Conservation (phyloP, 2,888 invertebrate species). For the Ecliptopera silaceata region DNA sequence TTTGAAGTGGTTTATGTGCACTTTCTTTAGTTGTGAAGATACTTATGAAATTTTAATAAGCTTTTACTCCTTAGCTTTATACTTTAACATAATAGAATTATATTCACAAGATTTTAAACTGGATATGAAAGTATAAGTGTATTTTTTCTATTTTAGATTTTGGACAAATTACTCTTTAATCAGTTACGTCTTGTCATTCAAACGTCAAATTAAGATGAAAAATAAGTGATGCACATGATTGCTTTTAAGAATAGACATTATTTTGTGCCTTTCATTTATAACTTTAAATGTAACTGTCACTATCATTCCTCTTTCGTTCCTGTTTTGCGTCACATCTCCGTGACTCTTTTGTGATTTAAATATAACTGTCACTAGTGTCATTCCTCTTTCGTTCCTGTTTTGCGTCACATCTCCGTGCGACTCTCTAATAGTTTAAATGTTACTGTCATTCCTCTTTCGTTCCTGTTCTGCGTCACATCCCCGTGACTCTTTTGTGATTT, state of each 20-base stretch:
- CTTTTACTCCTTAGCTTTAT: no score
- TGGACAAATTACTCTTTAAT: background rate
- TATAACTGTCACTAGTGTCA: no score
- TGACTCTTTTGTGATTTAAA: no score
- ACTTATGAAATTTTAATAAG: background rate
- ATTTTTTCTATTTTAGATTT: no score
- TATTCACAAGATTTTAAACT: no score
- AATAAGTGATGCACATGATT: background rate
- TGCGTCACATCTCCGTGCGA: slow-evolving; percentile 42
- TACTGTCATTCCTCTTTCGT: slow-evolving; percentile 14
- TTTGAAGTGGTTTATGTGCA: background rate
- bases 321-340: slow-evolving; percentile 36
- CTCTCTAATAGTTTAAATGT: no score
- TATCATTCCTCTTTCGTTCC: slow-evolving; percentile 19
- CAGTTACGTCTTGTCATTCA: slow-evolving; percentile 14
- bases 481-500: no score
- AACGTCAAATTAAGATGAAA: slow-evolving; percentile 1
- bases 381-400: slow-evolving; percentile 30
- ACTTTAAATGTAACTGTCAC: background rate
- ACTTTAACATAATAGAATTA: no score
- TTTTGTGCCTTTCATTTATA: background rate
- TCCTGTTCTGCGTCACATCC: slow-evolving; percentile 37
- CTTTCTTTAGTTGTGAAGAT: background rate
- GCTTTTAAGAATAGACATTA: background rate
- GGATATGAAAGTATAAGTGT: no score